phyloP scores from a whole-genome alignment of 1,140 invertebrate species.

The Orussus abietinus region DNA sequence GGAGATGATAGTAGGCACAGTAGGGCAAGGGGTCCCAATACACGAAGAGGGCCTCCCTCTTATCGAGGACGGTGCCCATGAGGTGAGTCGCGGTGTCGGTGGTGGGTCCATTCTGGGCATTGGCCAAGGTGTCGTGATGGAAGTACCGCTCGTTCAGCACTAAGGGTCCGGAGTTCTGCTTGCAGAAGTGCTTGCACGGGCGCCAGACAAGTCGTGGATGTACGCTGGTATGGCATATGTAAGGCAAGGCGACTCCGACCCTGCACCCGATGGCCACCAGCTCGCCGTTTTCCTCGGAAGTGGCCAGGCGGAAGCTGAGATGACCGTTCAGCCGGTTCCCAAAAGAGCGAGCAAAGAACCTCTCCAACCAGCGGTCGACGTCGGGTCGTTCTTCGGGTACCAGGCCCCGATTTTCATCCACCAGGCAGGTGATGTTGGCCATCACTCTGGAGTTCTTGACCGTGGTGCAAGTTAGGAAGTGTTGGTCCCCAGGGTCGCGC shows the following conservation, averaged over 20 bases:
- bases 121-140: conserved; percentile 53
- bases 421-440: conserved; percentile 72
- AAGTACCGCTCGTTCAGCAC: conserved; percentile 46
- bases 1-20: conserved; percentile 77
- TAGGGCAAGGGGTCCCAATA: conserved; percentile 81
- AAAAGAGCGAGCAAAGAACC: conserved; percentile 63
- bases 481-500: conserved; percentile 67
- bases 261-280: conserved; percentile 62
- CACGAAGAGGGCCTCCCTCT: conserved; percentile 70
- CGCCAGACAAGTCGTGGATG: conserved; percentile 63
- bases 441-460: conserved; percentile 70
- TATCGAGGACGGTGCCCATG: conserved; percentile 65
- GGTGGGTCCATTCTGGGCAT: conserved; percentile 47
- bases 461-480: conserved; percentile 75
- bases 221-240: conserved; percentile 68
- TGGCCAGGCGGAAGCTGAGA: conserved; percentile 68
- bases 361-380: conserved; percentile 67
- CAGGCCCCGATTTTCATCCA: conserved; percentile 65
- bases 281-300: conserved; percentile 49
- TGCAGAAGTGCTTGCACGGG: conserved; percentile 59
- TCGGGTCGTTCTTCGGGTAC: conserved; percentile 65
- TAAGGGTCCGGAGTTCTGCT: conserved; percentile 54
- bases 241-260: conserved; percentile 72
- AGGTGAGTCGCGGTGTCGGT: conserved; percentile 56
- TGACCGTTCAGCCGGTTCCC: conserved; percentile 67